Evolutionary conservation across 37 sponge, comb jelly and placozoan species (phyloP).

Genomic region (Halichondria panicea): DNA sequence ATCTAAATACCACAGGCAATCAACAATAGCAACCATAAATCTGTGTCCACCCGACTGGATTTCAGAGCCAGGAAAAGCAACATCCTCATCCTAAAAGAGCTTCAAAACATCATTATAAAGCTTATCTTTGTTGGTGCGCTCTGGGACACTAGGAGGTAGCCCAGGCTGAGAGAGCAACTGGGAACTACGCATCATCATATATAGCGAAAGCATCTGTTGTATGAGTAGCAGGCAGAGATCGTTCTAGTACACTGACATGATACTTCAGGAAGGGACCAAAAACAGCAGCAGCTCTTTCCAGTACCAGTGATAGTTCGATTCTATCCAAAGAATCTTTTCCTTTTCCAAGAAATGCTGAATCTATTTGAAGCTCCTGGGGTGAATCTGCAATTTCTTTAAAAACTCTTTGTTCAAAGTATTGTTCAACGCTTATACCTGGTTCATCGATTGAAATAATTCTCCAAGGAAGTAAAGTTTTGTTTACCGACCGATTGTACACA

Average conservation of each 20-base stretch:
- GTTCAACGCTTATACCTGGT: conserved; percentile 13
- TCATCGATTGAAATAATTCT: conserved; percentile 7
- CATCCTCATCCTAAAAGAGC: neutral
- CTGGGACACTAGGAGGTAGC: neutral
- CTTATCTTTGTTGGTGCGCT: conserved; percentile 9
- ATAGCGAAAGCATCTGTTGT: neutral
- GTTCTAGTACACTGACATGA: neutral
- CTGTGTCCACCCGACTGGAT: conserved; percentile 1
- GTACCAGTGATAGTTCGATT: neutral
- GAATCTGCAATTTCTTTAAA: neutral
- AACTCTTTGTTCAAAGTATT: conserved; percentile 13
- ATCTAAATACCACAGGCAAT: conserved; percentile 49
- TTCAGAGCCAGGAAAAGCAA: neutral
- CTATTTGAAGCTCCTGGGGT: neutral
- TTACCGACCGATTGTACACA: neutral
- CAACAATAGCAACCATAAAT: conserved; percentile 21
- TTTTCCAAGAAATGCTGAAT: conserved; percentile 15
- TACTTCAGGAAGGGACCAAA: conserved; percentile 1
- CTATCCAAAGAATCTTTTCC: conserved; percentile 4
- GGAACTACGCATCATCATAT: neutral
- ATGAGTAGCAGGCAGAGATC: neutral
- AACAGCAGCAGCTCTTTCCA: neutral
- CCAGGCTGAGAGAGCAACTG: neutral
- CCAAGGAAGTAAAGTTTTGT: conserved; percentile 19
- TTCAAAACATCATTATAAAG: conserved; percentile 12